Evolutionary conservation across 2,888 invertebrate species (phyloP), one percentile per base, ranked within the genome.

Genomic region (Bursaphelenchus okinawaensis): DNA sequence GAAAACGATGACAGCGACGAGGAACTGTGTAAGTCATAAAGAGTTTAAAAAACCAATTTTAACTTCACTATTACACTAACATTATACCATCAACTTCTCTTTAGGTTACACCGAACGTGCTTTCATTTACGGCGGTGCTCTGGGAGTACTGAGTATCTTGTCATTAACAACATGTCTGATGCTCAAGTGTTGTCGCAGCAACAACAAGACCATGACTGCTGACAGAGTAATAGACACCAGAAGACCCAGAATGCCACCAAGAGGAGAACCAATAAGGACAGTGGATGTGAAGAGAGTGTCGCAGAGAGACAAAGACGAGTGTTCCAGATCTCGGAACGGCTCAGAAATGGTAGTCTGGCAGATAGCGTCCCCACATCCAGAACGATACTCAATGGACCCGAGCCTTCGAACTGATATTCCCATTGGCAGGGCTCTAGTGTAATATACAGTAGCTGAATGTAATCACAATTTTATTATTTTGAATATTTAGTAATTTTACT

Each of bases 1-100:
- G 84, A 84, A 60, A 79, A 77, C 8, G 84, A 85, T 67, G 75
- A 81, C 50, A 81, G 81, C 23, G 84, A 83, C 68, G 83, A 83
- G 69, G 77, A 78, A 29, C 74, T 76, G 68, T 83, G 83, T 83
- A 71, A 67, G 75, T 65, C n/a, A n/a, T n/a, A n/a, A n/a, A n/a
- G n/a, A n/a, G n/a, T n/a, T n/a, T n/a, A n/a, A n/a, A n/a, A n/a
- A n/a, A n/a, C n/a, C n/a, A n/a, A n/a, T n/a, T n/a, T n/a, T n/a
- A n/a, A n/a, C n/a, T n/a, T n/a, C n/a, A n/a, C n/a, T n/a, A n/a
- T 51, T 22, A 27, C 22, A 12, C n/a, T 56, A 4, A 12, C 60
- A 8, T 2, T 7, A n/a, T 12, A 59, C 12, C 12, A 6, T 61
- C 9, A 22, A 27, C 27, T 57, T 16, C 29, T 23, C 28, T 59